A percentile compares a stretch with the other conserved stretches of the same genome.
phyloP scores from a whole-genome alignment of 1,140 invertebrate species.

The Bombus superbus region DNA sequence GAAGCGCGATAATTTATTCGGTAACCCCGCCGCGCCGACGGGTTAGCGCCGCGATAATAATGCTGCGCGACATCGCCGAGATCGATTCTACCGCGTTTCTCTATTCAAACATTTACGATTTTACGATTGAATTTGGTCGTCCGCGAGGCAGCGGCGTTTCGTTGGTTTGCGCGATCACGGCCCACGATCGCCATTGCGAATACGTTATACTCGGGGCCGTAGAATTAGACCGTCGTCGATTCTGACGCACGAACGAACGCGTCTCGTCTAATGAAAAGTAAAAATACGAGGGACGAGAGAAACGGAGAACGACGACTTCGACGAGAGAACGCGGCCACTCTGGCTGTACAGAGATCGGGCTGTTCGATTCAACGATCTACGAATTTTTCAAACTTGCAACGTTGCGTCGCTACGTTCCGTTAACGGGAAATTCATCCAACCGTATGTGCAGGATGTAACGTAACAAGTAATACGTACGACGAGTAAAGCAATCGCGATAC shows the following conservation, averaged over 20 bases:
- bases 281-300: background rate
- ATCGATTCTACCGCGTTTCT: constrained; percentile 27
- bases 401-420: too few relatives aligned
- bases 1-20: constrained; percentile 48
- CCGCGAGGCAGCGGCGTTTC: background rate
- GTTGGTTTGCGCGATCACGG: constrained; percentile 39
- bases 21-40: background rate
- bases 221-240: constrained; percentile 33
- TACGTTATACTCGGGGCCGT: constrained; percentile 34
- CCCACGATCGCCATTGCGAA: constrained; percentile 35
- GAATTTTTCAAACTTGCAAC: too few relatives aligned
- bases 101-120: constrained; percentile 55
- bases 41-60: constrained; percentile 29
- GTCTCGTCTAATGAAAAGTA: background rate
- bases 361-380: too few relatives aligned
- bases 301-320: background rate
- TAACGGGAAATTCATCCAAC: too few relatives aligned
- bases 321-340: too few relatives aligned
- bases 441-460: too few relatives aligned
- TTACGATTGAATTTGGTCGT: constrained; percentile 43
- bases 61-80: background rate
- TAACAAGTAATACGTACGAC: too few relatives aligned
- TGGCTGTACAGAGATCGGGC: too few relatives aligned
- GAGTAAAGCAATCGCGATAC: background rate
- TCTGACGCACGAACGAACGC: background rate